These are phyloP conservation scores for Forbesichthys agassizii DNA, from an alignment of 2,113 vertebrate genomes.

Conservation along the genomic window DNA sequence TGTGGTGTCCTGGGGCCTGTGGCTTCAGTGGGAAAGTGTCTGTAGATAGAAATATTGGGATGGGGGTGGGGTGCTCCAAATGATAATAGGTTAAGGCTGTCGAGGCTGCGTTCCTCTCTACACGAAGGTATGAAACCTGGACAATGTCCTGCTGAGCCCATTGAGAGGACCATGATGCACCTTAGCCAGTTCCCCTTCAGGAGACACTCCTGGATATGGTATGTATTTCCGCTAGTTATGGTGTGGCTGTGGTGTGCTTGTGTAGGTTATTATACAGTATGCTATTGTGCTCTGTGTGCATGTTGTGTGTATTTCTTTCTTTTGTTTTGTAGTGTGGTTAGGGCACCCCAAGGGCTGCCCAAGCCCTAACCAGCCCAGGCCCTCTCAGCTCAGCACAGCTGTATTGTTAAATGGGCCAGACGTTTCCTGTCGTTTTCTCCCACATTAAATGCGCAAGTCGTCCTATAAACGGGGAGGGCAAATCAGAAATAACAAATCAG, in stretches of 20 bases:
- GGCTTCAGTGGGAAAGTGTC: slow-evolving; percentile 27
- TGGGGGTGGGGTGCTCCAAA: slow-evolving; percentile 20
- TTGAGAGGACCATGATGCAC: slow-evolving; percentile 89
- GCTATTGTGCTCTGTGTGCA: neutral
- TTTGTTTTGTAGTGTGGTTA: slow-evolving; percentile 41
- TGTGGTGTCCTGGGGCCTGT: slow-evolving; percentile 29
- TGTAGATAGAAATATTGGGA: slow-evolving; percentile 37
- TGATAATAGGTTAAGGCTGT: slow-evolving; percentile 36
- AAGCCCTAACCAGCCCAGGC: slow-evolving; percentile 12
- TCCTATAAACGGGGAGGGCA: slow-evolving; percentile 43
- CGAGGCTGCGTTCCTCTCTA: slow-evolving; percentile 16
- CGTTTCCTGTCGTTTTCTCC: slow-evolving; percentile 72
- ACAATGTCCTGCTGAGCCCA: slow-evolving; percentile 76
- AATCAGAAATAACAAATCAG: slow-evolving; percentile 35
- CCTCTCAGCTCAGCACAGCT: slow-evolving; percentile 36
- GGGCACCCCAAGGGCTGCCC: slow-evolving; percentile 21
- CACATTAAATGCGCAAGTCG: slow-evolving; percentile 58
- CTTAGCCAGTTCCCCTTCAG: slow-evolving; percentile 93
- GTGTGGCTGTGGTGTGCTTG: neutral
- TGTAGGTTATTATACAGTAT: neutral
- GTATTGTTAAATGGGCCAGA: slow-evolving; percentile 66
- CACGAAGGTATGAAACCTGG: slow-evolving; percentile 73
- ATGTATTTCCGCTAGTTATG: slow-evolving; percentile 64
- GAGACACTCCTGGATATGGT: slow-evolving; percentile 99
- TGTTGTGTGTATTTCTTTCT: slow-evolving; percentile 4